These are phyloP conservation scores for Steinernema scapterisci DNA, from an alignment of 2,888 invertebrate species.

Conservation along the genomic window DNA sequence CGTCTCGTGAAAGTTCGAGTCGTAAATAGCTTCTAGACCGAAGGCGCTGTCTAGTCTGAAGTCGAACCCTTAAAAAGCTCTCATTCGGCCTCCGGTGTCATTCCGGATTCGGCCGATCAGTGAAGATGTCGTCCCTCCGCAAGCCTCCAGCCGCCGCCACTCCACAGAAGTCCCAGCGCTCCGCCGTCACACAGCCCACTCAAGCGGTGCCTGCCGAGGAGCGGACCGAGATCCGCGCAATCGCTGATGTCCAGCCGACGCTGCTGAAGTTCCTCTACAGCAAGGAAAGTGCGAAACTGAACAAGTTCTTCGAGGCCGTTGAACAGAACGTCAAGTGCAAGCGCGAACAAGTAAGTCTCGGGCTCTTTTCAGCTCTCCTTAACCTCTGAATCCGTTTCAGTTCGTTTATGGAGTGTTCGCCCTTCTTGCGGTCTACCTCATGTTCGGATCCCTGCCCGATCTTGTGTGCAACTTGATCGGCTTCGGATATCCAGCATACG, in stretches of 20 bases:
- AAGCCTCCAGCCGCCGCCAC: conserved; percentile 17
- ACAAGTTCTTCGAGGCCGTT: conserved; percentile 10
- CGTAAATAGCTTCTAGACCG: background rate
- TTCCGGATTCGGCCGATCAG: background rate
- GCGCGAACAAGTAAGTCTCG: conserved; percentile 40
- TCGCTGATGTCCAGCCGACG: conserved; percentile 31
- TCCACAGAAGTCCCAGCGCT: conserved; percentile 18
- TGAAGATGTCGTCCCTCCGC: conserved; percentile 5
- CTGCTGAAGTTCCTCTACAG: conserved; percentile 36
- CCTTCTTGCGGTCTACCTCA: conserved; percentile 44
- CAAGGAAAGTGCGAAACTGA: conserved; percentile 10
- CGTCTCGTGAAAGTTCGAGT: too few relatives aligned
- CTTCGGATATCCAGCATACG: conserved; percentile 51
- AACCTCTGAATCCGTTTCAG: conserved; percentile 33
- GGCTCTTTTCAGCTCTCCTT: background rate
- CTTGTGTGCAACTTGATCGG: conserved; percentile 54
- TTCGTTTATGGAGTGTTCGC: conserved; percentile 40
- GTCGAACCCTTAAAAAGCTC: background rate
- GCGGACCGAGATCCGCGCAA: conserved; percentile 5
- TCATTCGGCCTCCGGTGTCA: background rate
- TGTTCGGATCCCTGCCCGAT: conserved; percentile 70
- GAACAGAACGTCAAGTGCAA: conserved; percentile 35
- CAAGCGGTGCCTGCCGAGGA: background rate
- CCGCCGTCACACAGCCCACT: background rate
- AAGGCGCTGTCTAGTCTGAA: too few relatives aligned